Base-by-base conservation (phyloP, 92 coral and sea anemone species). In the Desmophyllum pertusum region DNA sequence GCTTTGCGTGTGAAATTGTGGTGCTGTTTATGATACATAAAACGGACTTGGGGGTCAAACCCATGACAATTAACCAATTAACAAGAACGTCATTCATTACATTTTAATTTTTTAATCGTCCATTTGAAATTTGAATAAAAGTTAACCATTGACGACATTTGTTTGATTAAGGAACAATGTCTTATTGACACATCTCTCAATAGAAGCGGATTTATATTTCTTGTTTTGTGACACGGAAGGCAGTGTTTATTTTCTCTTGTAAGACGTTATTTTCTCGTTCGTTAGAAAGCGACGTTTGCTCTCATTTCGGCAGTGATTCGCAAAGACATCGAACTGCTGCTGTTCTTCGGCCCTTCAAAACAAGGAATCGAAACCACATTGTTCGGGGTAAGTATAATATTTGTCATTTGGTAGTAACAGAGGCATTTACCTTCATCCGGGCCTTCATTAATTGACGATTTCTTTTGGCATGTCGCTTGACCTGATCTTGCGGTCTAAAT, bases 141-240 rank as follows among this genome's bases (percentile, higher is more conserved):
- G 23, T 68, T 36, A 69, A n/a, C 48, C 50, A 52, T 50, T 80
- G 10, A 51, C 52, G 52, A 1, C 48, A 39, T 81, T 81, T 69
- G 41, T 81, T 81, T 51, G 50, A 69, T 81, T 31, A 81, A 33
- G n/a, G 68, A 52, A 80, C 75, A 81, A 67, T 70, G 10, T 39
- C 4, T 8, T 23, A 36, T 36, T 81, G 41, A 68, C 85, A 81
- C 85, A 37, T 25, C 40, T 70, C 66, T 29, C 46, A 51, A 68
- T 29, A 45, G 41, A 25, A 76, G 36, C 63, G 27, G 81, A 65
- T 31, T 65, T n/a, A n/a, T n/a, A 33, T 64, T 79, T 27, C 35
- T 27, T 65, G 48, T 70, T 29, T 38, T 52, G 30, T 46, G 23
- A 51, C 46, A 50, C 45, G 63, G 35, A 35, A 43, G 30, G 10